Percentiles rank a stretch among this genome's conserved stretches.
phyloP scores from a whole-genome alignment of 2,888 invertebrate species.

The Cataglyphis albicans region DNA sequence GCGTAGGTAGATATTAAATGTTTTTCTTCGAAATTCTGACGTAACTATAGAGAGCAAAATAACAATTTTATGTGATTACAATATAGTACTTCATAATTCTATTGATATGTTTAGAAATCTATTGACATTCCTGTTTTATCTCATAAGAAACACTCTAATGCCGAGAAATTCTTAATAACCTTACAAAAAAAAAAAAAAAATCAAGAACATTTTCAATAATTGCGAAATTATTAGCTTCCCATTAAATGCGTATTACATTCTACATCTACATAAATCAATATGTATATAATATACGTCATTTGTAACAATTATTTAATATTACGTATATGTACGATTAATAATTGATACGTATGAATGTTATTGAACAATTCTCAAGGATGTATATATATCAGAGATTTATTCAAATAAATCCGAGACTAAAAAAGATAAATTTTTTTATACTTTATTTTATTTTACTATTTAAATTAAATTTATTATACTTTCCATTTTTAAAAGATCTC shows the following conservation, averaged over 20 bases:
- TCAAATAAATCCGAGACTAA: background rate
- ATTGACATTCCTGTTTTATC: background rate
- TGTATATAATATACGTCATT: background rate
- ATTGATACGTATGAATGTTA: background rate
- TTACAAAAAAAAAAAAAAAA: background rate
- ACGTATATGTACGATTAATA: background rate
- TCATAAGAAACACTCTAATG: background rate
- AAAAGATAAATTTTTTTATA: background rate
- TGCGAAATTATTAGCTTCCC: background rate
- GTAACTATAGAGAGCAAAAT: background rate
- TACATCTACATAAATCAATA: background rate
- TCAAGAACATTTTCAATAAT: background rate
- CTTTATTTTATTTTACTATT: too few relatives aligned
- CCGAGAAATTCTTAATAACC: background rate
- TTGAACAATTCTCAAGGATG: background rate
- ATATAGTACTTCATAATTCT: background rate
- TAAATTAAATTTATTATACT: background rate
- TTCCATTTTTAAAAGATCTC: background rate
- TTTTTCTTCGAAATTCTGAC: constrained; percentile 3
- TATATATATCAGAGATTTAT: background rate
- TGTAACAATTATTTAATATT: constrained; percentile 1
- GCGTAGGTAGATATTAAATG: background rate
- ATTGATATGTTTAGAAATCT: background rate
- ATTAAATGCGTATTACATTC: background rate
- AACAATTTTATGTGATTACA: constrained; percentile 1